Percentiles rank a stretch among this genome's conserved stretches.
Evolutionary conservation across 2,797 vertebrate genomes (phyloP).

Genomic region (Brachymystax lenok): DNA sequence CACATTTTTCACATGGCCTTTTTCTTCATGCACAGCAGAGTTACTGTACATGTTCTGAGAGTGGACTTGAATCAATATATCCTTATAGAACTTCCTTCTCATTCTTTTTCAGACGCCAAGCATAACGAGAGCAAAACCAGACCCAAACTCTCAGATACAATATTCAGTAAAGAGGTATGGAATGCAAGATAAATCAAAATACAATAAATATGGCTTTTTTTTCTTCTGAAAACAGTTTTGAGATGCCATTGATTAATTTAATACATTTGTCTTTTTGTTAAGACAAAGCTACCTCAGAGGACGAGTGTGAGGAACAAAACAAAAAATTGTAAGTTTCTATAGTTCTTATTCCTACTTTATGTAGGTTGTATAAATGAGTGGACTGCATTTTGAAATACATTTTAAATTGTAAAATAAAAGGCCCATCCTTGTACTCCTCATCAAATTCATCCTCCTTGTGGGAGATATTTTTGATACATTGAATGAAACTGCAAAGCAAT

Average conservation of each 20-base stretch:
- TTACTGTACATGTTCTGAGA: background rate
- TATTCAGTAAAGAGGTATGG: constrained; percentile 75
- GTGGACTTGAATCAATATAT: background rate
- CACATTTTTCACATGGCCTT: background rate
- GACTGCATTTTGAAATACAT: background rate
- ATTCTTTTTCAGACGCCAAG: constrained; percentile 57
- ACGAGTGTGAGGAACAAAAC: constrained; percentile 71
- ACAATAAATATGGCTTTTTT: background rate
- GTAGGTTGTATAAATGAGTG: too few relatives aligned
- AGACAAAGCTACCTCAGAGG: constrained; percentile 57
- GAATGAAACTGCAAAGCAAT: background rate
- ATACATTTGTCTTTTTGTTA: constrained; percentile 19
- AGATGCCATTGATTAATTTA: background rate
- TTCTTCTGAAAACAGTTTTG: background rate
- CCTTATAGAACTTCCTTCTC: background rate
- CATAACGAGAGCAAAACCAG: constrained; percentile 65
- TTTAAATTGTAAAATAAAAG: background rate
- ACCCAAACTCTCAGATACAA: constrained; percentile 75
- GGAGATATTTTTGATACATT: background rate
- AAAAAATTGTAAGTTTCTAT: constrained; percentile 60
- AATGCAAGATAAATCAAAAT: background rate
- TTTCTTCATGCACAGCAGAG: background rate
- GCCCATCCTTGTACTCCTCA: background rate
- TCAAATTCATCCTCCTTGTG: background rate
- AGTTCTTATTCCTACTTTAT: background rate